Evolutionary conservation across 2,888 invertebrate species (phyloP), one percentile per base, ranked within the genome.

Genomic region (Dichetophora obliterata): DNA sequence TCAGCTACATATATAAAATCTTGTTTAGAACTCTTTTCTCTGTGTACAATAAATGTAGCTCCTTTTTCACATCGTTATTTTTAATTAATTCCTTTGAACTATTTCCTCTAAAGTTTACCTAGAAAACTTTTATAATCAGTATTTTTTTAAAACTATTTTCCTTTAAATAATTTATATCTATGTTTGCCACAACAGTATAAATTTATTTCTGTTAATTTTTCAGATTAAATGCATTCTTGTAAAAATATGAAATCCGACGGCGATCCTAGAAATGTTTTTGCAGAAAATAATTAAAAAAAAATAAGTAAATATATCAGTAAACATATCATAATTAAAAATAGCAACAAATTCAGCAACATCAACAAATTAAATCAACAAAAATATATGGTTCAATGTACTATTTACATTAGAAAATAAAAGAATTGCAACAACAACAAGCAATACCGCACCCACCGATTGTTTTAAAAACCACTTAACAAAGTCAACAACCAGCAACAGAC

Each of bases 401-500:
- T 43, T 66, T n/a, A 19, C 4, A n/a, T 24, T 34, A 14, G 19
- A 52, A 22, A 48, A 68, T 50, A 50, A 68, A 24, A 22, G 16
- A 22, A 65, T 37, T 31, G 14, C 34, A 65, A 74, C 54, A 70
- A 61, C 48, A 71, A 22, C 52, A 63, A 74, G 14, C 52, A 11
- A 65, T 19, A 61, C 14, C 54, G 22, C 57, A 66, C 48, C 74
- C 73, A 76, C 72, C 63, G 74, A 75, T 68, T 68, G 48, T 68
- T 43, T 16, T 16, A n/a, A 11, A 48, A 16, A 24, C 48, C 57
- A 71, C 59, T 59, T n/a, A 74, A 37, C 52, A 65, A 22, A 24
- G 43, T 59, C 71, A 71, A 54, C 59, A 71, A 54, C 19, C 65
- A 74, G 24, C 31, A 37, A 43, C 14, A 59, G 19, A 31, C 34